Conservation (phyloP, 2,113 vertebrate species). For the Chionis minor region DNA sequence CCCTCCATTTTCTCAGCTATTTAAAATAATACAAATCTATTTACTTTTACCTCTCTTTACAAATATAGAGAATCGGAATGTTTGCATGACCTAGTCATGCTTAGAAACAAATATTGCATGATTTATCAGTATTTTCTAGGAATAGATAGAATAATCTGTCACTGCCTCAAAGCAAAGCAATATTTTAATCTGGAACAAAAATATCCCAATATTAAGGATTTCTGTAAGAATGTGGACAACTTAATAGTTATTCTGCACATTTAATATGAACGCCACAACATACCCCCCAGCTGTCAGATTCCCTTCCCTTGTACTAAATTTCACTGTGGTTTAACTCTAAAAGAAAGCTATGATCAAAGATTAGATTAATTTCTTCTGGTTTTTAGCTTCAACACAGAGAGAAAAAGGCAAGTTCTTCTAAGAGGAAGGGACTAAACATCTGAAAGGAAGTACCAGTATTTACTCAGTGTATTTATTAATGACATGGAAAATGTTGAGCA, state of each 20-base stretch:
- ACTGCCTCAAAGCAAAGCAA: background rate
- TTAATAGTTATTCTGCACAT: background rate
- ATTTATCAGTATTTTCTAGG: background rate
- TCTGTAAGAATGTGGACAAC: background rate
- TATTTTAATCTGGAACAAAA: background rate
- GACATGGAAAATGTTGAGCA: background rate
- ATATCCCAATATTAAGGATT: background rate
- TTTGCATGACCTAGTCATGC: background rate
- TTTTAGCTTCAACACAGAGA: background rate
- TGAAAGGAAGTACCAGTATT: background rate
- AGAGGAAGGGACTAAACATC: background rate
- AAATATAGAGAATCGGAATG: background rate
- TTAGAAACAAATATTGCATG: background rate
- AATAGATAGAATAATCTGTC: background rate
- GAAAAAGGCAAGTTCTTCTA: background rate
- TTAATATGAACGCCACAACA: background rate
- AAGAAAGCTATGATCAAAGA: background rate
- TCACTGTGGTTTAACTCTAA: background rate
- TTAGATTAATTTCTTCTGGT: background rate
- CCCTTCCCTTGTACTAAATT: background rate
- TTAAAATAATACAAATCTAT: background rate
- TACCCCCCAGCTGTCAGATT: background rate
- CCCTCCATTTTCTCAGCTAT: background rate
- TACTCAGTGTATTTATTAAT: constrained; percentile 11
- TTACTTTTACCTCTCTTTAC: background rate